phyloP scores from a whole-genome alignment of 2,113 vertebrate genomes.

The Epinephelus moara region DNA sequence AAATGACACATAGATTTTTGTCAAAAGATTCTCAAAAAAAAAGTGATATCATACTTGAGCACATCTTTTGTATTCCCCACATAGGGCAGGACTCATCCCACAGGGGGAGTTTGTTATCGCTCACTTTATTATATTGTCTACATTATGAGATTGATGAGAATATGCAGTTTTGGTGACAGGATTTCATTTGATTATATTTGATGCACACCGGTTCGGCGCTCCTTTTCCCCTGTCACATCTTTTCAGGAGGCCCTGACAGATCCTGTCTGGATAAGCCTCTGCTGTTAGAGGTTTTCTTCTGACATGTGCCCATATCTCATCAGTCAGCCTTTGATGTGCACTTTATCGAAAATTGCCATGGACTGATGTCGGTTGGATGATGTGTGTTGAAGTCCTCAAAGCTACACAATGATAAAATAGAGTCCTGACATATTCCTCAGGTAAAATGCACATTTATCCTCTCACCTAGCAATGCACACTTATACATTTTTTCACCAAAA shows the following conservation, averaged over 20 bases:
- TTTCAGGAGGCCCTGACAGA: slow-evolving; percentile 55
- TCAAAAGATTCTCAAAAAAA: background rate
- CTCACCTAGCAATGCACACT: background rate
- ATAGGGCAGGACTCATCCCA: background rate
- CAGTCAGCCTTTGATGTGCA: slow-evolving; percentile 36
- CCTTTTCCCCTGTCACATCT: slow-evolving; percentile 23
- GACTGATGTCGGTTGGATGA: slow-evolving; percentile 21
- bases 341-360: slow-evolving; percentile 54
- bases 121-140: slow-evolving; percentile 41
- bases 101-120: slow-evolving; percentile 15
- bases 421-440: background rate
- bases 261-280: slow-evolving; percentile 54
- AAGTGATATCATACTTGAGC: background rate
- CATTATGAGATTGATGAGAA: slow-evolving; percentile 56
- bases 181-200: slow-evolving; percentile 52
- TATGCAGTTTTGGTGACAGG: slow-evolving; percentile 52
- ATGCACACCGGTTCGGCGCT: slow-evolving; percentile 22
- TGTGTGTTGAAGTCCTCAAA: slow-evolving; percentile 21
- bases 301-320: slow-evolving; percentile 63
- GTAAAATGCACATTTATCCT: slow-evolving; percentile 1
- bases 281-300: slow-evolving; percentile 46
- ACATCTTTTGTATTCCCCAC: slow-evolving; percentile 1
- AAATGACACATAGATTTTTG: background rate
- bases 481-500: too few species aligned
- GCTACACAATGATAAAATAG: slow-evolving; percentile 9